Conservation (phyloP, 2,113 vertebrate genomes). For the Chloropsis hardwickii region DNA sequence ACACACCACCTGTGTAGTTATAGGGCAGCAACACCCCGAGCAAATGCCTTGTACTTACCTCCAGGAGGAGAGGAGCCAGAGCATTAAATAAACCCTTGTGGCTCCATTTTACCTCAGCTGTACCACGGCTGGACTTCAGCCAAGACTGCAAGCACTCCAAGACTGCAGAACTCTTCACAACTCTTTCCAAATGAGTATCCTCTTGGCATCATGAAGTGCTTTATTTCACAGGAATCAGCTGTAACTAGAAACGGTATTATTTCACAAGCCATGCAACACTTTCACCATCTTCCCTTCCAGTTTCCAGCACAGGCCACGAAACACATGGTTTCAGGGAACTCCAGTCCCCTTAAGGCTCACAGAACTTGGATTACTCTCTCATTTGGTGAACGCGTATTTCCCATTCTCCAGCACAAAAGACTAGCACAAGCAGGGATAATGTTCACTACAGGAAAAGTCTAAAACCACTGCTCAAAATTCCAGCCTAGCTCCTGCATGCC, state of each 20-base stretch:
- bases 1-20: neutral
- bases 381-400: accelerated
- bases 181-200: neutral
- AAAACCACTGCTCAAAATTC: neutral
- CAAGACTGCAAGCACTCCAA: neutral
- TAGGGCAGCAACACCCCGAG: neutral
- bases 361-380: neutral
- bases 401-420: neutral
- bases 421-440: accelerated
- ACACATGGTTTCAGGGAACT: accelerated
- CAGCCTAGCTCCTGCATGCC: neutral
- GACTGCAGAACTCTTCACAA: neutral
- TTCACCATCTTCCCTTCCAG: neutral
- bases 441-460: neutral
- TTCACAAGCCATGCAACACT: neutral
- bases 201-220: neutral
- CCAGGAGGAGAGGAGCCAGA: conserved; percentile 4
- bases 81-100: neutral
- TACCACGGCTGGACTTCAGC: neutral
- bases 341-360: neutral
- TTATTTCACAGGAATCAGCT: conserved; percentile 47
- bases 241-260: neutral
- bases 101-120: neutral
- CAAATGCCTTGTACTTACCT: neutral
- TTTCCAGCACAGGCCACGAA: neutral